Evolutionary conservation across 2,888 invertebrate genomes (phyloP), one percentile per base, ranked within the genome.

Genomic region (Cheilosia variabilis): DNA sequence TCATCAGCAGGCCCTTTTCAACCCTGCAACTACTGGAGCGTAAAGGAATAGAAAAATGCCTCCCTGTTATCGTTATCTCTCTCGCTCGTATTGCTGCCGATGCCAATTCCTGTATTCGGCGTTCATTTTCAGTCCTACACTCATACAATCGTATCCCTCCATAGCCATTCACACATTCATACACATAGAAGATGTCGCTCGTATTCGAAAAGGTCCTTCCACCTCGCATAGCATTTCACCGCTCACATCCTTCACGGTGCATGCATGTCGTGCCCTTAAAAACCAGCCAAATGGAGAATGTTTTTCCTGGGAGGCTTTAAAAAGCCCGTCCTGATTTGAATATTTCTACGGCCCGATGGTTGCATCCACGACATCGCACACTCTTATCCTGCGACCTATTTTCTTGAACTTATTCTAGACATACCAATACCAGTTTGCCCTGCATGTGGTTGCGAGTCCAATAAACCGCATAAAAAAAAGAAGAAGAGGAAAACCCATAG

Each of bases 1-100:
- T 79, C 78, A 79, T 79, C 72, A 71, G 71, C 57, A 71, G 60
- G 72, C 66, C 65, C 79, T 53, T 72, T 71, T 50, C 50, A 58
- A 37, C 58, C 50, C 71, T 50, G 22, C 58, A 55, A 9, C 22
- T 22, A 41, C 53, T 24, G 47, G 69, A 66, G 37, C 34, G 68
- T 69, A 22, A 24, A 45, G 55, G 37, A 55, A 31, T 27, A n/a
- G 2, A 22, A 22, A 22, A 22, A 13, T 27, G 17, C 27, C 52
- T 52, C 52, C 52, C 27, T 7, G 5, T 50, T 10, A 19, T 57
- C 27, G 15, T 27, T 45, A 34, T 55, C 7, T 24, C 22, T 22
- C 10, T 52, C 53, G 13, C 22, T 22, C 4, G 22, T 24, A 24
- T n/a, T 47, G 4, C 9, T 47, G 27, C 27, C 19, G 19, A 22